Percentiles rank a stretch among this genome's conserved stretches.
Evolutionary conservation across 2,797 vertebrate species (phyloP).

Genomic region (Squalus acanthias): DNA sequence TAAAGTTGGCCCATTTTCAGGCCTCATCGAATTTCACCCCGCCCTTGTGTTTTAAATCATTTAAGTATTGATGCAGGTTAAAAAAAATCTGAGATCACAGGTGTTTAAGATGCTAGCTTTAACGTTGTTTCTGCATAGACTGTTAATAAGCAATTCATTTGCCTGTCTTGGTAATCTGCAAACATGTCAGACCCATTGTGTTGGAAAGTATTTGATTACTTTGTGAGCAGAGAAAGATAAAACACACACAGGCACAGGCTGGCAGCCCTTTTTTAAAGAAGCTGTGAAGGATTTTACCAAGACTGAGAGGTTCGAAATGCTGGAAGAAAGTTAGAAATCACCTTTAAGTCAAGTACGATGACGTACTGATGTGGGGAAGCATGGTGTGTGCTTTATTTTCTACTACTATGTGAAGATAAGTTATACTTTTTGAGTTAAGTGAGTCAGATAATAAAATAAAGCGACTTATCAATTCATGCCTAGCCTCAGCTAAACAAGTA

Average conservation of each 20-base stretch:
- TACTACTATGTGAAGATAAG: background rate
- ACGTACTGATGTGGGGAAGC: background rate
- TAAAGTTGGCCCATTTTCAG: no score
- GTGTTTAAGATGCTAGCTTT: no score
- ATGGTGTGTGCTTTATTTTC: background rate
- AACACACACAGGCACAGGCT: background rate
- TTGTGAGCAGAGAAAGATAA: background rate
- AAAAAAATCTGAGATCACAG: background rate
- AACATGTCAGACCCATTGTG: background rate
- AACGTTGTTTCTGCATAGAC: no score
- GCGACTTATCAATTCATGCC: background rate
- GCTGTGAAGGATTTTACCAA: background rate
- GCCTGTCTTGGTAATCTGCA: background rate
- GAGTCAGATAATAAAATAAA: background rate
- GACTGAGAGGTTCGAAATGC: background rate
- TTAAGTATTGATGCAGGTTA: background rate
- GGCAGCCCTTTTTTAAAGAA: background rate
- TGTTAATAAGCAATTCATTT: no score
- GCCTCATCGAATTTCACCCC: no score
- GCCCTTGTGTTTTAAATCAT: background rate
- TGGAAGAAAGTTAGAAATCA: background rate
- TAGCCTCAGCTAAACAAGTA: background rate
- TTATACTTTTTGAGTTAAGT: background rate
- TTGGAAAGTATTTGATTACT: background rate
- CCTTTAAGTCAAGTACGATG: background rate